Evolutionary conservation across 2,113 vertebrate genomes (phyloP), one percentile per base, ranked within the genome.

Genomic region (Colius striatus): DNA sequence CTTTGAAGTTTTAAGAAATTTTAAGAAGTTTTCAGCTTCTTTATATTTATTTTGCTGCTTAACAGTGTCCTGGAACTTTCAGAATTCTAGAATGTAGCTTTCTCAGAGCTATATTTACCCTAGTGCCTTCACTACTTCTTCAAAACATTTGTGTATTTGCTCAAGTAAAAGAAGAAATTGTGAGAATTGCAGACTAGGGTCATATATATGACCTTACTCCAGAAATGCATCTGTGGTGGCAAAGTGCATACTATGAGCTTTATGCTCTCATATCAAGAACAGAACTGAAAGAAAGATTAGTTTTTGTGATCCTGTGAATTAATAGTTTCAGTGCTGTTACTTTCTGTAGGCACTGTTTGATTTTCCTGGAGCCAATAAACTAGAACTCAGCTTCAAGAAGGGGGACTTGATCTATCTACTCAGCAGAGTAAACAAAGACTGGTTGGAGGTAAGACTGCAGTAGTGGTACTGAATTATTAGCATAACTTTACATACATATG

Each of bases 371-470:
- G 98, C 97, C 84, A 96, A 95, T 96, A 98, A 98, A 58, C 96
- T 99, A 92, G 99, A 99, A 97, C 96, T 99, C 92, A 99, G 93
- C 77, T 98, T 99, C 97, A 99, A 98, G 95, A 98, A 97, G 79
- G 99, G 99, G 93, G 98, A 99, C 51, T 97, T 99, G 98, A 98
- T 99, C 98, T 99, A 99, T 97, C 98, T 99, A 65, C 98, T 99
- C 95, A 98, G 98, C 90, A 98, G 97, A 97, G 97, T 99, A 96
- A 99, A 99, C 96, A 98, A 98, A 63, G 99, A 99, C 96, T 99
- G 99, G 99, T 97, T 99, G 94, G 99, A 99, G 99, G 99, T 99
- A 97, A 98, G 98, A 32, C 51, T 75, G 67, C 30, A 29, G 5
- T 22, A 82, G 34, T 2, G 5, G 27, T n/a, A 32, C 32, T 75